phyloP scores from a whole-genome alignment of 2,888 invertebrate species.

The Lypha dubia region DNA sequence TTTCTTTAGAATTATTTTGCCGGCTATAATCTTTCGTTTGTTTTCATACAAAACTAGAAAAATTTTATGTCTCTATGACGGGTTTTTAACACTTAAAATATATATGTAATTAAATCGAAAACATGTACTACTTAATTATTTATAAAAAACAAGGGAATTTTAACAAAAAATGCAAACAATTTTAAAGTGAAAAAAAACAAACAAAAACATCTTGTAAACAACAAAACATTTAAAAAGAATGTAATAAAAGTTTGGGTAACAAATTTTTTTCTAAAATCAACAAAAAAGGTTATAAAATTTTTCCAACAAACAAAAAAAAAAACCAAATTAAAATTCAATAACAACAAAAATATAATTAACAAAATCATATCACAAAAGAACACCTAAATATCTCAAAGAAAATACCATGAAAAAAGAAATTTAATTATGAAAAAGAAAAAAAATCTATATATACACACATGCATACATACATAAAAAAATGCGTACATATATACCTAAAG shows the following conservation, averaged over 20 bases:
- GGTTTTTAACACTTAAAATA: slow-evolving; percentile 56
- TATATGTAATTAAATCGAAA: not conserved
- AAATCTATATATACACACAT: slow-evolving; percentile 54
- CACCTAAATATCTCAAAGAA: slow-evolving; percentile 70
- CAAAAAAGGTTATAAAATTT: not conserved
- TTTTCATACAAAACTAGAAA: slow-evolving; percentile 30
- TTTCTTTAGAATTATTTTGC: slow-evolving; percentile 40
- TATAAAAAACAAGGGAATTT: slow-evolving; percentile 70
- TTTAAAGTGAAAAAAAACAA: slow-evolving; percentile 39
- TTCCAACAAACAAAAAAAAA: slow-evolving; percentile 5
- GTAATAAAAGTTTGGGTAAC: not conserved
- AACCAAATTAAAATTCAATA: slow-evolving; percentile 22
- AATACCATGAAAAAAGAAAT: slow-evolving; percentile 54
- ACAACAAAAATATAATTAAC: slow-evolving; percentile 64
- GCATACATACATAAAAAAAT: too few relatives aligned
- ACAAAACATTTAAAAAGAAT: not conserved
- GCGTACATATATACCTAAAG: slow-evolving; percentile 3
- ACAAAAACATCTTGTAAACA: not conserved
- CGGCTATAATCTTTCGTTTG: slow-evolving; percentile 32
- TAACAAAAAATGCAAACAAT: slow-evolving; percentile 43
- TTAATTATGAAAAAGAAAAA: slow-evolving; percentile 32
- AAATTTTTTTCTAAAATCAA: not conserved
- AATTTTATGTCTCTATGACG: slow-evolving; percentile 60
- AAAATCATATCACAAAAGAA: slow-evolving; percentile 69
- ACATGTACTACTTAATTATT: slow-evolving; percentile 11